A percentile compares a stretch with the other conserved stretches of the same genome.
Evolutionary conservation across 1,140 invertebrate species (phyloP).

Genomic region (Formica selysi): DNA sequence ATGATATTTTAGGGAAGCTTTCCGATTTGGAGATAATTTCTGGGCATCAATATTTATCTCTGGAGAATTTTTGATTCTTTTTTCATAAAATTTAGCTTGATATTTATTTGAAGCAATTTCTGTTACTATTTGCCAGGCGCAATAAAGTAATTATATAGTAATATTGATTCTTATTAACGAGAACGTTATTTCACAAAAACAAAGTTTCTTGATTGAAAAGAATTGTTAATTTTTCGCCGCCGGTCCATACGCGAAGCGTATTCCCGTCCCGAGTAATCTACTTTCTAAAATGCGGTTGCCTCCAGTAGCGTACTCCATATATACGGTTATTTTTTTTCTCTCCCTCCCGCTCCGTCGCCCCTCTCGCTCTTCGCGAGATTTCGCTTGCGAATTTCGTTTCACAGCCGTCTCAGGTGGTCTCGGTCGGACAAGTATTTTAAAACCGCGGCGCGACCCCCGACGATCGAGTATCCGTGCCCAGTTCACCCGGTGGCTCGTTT

Average conservation of each 20-base stretch:
- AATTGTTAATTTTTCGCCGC: slow-evolving; percentile 36
- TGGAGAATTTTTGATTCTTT: not conserved
- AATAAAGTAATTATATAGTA: too few species aligned
- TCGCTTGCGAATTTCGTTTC: slow-evolving; percentile 59
- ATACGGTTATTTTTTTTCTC: slow-evolving; percentile 31
- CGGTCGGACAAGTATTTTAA: slow-evolving; percentile 69
- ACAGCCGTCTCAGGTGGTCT: slow-evolving; percentile 51
- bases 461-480: slow-evolving; percentile 65
- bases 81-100: not conserved
- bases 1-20: not conserved
- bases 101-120: not conserved
- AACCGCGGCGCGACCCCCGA: slow-evolving; percentile 65
- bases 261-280: slow-evolving; percentile 43
- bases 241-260: not conserved
- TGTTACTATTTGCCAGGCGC: too few species aligned
- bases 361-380: slow-evolving; percentile 37
- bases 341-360: not conserved
- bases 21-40: not conserved
- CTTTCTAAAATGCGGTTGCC: slow-evolving; percentile 47
- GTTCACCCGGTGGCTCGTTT: slow-evolving; percentile 72
- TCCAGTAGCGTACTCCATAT: slow-evolving; percentile 19
- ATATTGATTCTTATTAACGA: slow-evolving; percentile 12
- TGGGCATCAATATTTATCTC: not conserved
- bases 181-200: not conserved
- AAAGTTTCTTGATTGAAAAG: not conserved